A percentile compares a stretch with the other conserved stretches of the same genome.
phyloP scores from a whole-genome alignment of 2,888 invertebrate species.

The Morinoia aosen region DNA sequence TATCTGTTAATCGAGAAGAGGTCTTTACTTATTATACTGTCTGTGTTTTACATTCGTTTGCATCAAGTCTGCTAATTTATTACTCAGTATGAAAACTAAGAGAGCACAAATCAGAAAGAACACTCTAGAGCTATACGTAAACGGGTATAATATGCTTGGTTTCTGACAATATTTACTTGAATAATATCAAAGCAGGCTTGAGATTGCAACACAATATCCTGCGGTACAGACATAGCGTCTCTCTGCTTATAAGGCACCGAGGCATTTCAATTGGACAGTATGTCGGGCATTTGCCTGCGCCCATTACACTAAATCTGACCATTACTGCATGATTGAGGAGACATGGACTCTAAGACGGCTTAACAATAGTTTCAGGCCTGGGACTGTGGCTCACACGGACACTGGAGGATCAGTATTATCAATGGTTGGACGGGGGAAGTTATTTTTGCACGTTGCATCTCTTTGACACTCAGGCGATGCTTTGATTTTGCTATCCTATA shows the following conservation, averaged over 20 bases:
- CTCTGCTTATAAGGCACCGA: not conserved
- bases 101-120: not conserved
- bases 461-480: not conserved
- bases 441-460: not conserved
- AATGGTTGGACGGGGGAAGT: not conserved
- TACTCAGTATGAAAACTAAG: not conserved
- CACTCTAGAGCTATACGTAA: not conserved
- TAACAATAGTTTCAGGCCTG: not conserved
- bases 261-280: slow-evolving; percentile 3
- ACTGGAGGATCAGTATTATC: not conserved
- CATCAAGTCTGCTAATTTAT: not conserved
- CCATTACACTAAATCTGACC: slow-evolving; percentile 26
- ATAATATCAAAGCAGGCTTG: not conserved
- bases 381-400: not conserved
- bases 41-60: not conserved
- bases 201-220: not conserved
- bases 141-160: not conserved
- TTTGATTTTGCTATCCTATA: not conserved
- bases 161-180: not conserved
- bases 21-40: not conserved
- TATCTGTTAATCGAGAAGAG: not conserved
- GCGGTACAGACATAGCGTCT: not conserved
- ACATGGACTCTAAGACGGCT: not conserved
- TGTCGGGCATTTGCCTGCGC: not conserved
- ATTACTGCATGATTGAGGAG: slow-evolving; percentile 18